Base-by-base conservation (phyloP, 2,797 vertebrate species). In the Acestrorhynchus altus region DNA sequence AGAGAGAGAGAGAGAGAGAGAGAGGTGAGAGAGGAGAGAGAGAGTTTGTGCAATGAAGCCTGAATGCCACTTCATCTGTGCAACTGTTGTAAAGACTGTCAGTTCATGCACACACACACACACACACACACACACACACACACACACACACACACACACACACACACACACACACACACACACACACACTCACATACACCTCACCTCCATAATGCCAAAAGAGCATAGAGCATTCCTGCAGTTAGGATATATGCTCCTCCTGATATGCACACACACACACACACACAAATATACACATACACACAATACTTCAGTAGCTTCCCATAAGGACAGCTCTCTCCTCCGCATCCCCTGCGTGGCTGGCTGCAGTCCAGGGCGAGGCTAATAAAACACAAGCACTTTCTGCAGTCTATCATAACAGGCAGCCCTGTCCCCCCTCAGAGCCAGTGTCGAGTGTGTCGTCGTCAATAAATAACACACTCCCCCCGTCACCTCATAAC, bases 91-190 rank as follows among this genome's bases (percentile, higher is more conserved):
- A 64, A 61, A 56, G 52, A 24, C 24, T 74, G 28, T 16, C 10
- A 44, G 52, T 40, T 80, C 59, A 83, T 18, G 83, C 69, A 73
- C 52, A 83, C n/a, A 83, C 69, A 73, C 31, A 35, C 6, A 6
- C 31, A 35, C 31, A 35, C 31, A 35, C 31, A 6, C 31, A 80
- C 59, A 83, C n/a, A 83, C 69, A 73, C 52, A 83, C n/a, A 83
- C 69, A 73, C 31, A 35, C 6, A 6, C 31, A 35, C 31, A 35
- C 31, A 35, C 31, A 6, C 31, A 35, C 6, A 35, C 31, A 35
- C 31, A 6, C 31, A 56, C 63, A 60, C 71, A 61, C 54, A 60
- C 40, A 10, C 64, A 24, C 78, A 46, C 66, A 28, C 51, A 73
- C 80, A 57, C 72, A 84, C 24, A 72, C 47, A 35, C 26, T 65